These are phyloP conservation scores for Toxostoma redivivum DNA, from an alignment of 2,113 vertebrate genomes.

Conservation along the genomic window DNA sequence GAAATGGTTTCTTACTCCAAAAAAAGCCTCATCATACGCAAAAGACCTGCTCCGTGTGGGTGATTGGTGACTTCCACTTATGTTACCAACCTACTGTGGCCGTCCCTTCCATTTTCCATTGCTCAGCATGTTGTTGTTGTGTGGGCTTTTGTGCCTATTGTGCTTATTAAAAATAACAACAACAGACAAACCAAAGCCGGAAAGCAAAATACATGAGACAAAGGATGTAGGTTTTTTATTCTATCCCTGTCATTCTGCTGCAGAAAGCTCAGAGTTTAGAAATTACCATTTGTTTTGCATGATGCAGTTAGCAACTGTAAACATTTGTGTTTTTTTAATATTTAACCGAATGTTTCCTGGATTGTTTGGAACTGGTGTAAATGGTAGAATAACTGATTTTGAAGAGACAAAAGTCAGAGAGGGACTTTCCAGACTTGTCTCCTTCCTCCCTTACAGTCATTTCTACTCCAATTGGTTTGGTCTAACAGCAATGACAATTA, in stretches of 20 bases:
- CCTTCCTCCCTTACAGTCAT: slow-evolving; percentile 68
- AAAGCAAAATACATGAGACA: background rate
- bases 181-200: background rate
- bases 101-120: background rate
- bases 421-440: slow-evolving; percentile 66
- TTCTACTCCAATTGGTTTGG: slow-evolving; percentile 63
- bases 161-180: background rate
- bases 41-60: background rate
- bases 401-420: slow-evolving; percentile 32
- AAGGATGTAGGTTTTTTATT: background rate
- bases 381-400: slow-evolving; percentile 45
- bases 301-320: slow-evolving; percentile 34
- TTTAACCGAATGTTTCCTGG: slow-evolving; percentile 44
- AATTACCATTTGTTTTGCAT: slow-evolving; percentile 27
- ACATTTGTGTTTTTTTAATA: slow-evolving; percentile 24
- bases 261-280: slow-evolving; percentile 11
- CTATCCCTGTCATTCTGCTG: background rate
- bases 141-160: background rate
- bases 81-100: background rate
- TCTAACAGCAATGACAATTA: slow-evolving; percentile 60
- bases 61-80: slow-evolving; percentile 3
- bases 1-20: background rate
- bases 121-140: slow-evolving; percentile 15
- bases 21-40: background rate
- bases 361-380: slow-evolving; percentile 6